Conservation (phyloP, 2,113 vertebrate genomes). For the Laticauda laticaudata region DNA sequence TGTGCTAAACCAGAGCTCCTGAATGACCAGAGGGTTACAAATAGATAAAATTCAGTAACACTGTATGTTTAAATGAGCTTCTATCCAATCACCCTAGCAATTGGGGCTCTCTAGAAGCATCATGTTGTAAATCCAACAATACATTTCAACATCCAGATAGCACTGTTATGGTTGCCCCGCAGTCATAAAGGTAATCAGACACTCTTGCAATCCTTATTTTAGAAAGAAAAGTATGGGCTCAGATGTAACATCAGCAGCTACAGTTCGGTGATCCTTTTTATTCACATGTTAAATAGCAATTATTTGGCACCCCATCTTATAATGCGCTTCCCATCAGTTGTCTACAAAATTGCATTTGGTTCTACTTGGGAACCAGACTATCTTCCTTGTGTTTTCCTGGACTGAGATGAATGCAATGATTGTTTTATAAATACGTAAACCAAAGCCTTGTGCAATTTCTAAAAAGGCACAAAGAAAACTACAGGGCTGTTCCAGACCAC, state of each 20-base stretch:
- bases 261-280: conserved; percentile 50
- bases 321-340: not conserved
- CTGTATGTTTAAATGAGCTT: not conserved
- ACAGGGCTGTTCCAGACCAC: conserved; percentile 37
- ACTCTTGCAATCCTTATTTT: not conserved
- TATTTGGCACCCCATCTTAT: not conserved
- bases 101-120: not conserved
- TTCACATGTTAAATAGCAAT: not conserved
- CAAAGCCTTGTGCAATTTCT: conserved; percentile 17
- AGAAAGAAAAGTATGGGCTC: not conserved
- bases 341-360: not conserved
- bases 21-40: not conserved
- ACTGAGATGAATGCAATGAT: conserved; percentile 49
- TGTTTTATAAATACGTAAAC: conserved; percentile 41
- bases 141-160: conserved; percentile 41
- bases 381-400: not conserved
- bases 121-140: not conserved
- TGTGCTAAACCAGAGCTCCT: not conserved
- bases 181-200: conserved; percentile 57
- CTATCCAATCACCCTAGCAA: not conserved
- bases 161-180: conserved; percentile 47
- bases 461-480: conserved; percentile 49
- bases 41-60: not conserved
- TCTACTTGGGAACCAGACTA: not conserved
- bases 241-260: conserved; percentile 23